Evolutionary conservation across 2,888 invertebrate species (phyloP).

Genomic region (Noctua janthe): DNA sequence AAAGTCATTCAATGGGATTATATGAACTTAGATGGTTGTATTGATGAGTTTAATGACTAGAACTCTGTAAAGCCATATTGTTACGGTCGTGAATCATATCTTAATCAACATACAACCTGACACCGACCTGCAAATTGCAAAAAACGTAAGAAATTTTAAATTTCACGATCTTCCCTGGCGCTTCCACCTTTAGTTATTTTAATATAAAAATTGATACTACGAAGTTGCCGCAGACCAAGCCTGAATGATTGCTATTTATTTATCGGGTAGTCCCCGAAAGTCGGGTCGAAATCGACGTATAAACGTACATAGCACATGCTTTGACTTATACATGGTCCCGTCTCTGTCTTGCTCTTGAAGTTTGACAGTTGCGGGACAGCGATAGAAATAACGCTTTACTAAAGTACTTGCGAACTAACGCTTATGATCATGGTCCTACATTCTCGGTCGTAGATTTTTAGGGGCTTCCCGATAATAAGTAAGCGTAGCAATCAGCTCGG

Average conservation of each 20-base stretch:
- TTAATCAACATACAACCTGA: no score
- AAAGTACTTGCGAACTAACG: not conserved
- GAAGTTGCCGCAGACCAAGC: not conserved
- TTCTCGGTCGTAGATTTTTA: not conserved
- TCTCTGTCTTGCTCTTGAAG: not conserved
- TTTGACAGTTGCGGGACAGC: not conserved
- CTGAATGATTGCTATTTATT: not conserved
- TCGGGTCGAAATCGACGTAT: not conserved
- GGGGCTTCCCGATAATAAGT: conserved; percentile 11
- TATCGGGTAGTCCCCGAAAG: not conserved
- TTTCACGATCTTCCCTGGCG: no score
- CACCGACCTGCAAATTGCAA: no score
- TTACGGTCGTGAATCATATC: no score
- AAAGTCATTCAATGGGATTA: no score
- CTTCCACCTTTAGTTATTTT: not conserved
- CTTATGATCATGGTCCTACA: not conserved
- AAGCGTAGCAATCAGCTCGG: not conserved
- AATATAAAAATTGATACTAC: not conserved
- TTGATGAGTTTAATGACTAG: no score
- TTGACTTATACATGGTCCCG: not conserved
- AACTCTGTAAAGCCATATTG: no score
- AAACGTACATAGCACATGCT: not conserved
- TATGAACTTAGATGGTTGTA: no score
- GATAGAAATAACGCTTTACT: not conserved
- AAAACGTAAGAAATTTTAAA: no score